Evolutionary conservation across 2,888 invertebrate genomes (phyloP).

Genomic region (Lathronympha strigana): DNA sequence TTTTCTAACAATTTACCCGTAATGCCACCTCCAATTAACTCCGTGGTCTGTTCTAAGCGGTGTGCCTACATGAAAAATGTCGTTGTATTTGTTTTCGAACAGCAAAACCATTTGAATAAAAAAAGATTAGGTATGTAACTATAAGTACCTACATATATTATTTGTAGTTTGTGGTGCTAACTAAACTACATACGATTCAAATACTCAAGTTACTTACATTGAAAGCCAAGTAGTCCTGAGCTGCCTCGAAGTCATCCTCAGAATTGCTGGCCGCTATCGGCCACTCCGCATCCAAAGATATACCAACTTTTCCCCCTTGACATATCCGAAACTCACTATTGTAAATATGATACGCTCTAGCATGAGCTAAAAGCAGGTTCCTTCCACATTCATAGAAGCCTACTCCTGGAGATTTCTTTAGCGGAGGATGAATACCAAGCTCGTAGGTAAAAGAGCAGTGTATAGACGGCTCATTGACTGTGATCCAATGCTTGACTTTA

Average conservation of each 20-base stretch:
- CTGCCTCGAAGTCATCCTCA: slow-evolving; percentile 42
- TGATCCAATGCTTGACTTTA: slow-evolving; percentile 86
- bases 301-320: slow-evolving; percentile 66
- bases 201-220: slow-evolving; percentile 43
- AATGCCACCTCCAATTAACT: no score
- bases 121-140: no score
- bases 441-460: slow-evolving; percentile 63
- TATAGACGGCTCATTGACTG: slow-evolving; percentile 86
- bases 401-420: slow-evolving; percentile 60
- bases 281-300: slow-evolving; percentile 47
- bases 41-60: no score
- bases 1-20: no score
- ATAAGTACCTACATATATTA: no score
- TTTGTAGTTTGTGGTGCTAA: no score
- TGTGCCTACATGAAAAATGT: no score
- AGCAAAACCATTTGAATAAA: no score
- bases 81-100: no score
- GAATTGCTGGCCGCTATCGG: slow-evolving; percentile 45
- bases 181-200: no score
- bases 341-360: slow-evolving; percentile 82
- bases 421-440: slow-evolving; percentile 53
- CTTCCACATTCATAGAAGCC: slow-evolving; percentile 85
- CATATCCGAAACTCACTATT: slow-evolving; percentile 73
- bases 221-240: slow-evolving; percentile 44
- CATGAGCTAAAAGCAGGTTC: slow-evolving; percentile 86